Conservation (phyloP, 2,113 vertebrate species). For the Pterophyllum scalare region DNA sequence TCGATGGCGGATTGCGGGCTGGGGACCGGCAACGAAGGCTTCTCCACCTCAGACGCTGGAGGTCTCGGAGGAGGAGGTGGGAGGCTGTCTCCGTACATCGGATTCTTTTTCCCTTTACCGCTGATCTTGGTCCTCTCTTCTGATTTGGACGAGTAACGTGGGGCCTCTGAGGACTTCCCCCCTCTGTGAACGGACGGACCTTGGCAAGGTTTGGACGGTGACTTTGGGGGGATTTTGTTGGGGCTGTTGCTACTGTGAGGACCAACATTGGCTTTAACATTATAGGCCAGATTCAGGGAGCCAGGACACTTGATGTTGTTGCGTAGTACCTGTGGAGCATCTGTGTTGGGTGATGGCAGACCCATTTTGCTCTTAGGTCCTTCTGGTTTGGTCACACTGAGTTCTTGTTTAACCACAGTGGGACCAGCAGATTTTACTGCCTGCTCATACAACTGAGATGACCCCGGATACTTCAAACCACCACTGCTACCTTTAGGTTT, state of each 20-base stretch:
- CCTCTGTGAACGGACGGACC: conserved; percentile 66
- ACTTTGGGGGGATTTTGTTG: conserved; percentile 89
- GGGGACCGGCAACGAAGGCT: conserved; percentile 54
- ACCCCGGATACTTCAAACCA: conserved; percentile 83
- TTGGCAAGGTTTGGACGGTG: conserved; percentile 84
- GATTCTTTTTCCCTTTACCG: conserved; percentile 80
- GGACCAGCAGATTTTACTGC: conserved; percentile 75
- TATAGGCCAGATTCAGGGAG: conserved; percentile 78
- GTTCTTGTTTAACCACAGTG: conserved; percentile 78
- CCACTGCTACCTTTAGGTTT: conserved; percentile 66
- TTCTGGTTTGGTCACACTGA: conserved; percentile 83
- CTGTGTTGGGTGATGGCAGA: conserved; percentile 78
- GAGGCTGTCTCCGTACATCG: conserved; percentile 77
- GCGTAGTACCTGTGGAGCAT: conserved; percentile 77
- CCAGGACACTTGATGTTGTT: conserved; percentile 85
- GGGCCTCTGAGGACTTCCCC: conserved; percentile 71
- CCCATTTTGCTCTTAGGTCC: conserved; percentile 83
- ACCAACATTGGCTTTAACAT: conserved; percentile 74
- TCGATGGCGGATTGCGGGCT: conserved; percentile 89
- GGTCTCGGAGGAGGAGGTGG: conserved; percentile 78
- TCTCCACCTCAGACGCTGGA: conserved; percentile 57
- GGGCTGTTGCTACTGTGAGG: conserved; percentile 85
- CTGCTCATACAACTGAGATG: conserved; percentile 72
- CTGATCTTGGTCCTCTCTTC: conserved; percentile 82
- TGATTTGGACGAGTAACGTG: conserved; percentile 74